A percentile compares a stretch with the other conserved stretches of the same genome.
Evolutionary conservation across 2,797 vertebrate genomes (phyloP).

Genomic region (Sebastes hopkinsi): DNA sequence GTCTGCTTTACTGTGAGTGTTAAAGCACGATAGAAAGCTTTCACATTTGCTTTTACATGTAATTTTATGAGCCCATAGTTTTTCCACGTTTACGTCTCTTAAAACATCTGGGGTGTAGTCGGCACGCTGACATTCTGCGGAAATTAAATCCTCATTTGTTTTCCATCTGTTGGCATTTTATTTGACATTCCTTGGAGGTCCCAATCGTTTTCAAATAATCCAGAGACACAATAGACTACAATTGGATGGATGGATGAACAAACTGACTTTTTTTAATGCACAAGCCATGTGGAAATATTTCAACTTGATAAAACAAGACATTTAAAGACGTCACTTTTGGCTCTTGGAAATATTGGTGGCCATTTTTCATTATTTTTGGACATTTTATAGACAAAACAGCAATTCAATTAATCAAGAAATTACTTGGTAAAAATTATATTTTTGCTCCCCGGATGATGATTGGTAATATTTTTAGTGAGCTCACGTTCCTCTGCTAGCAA

Average conservation of each 20-base stretch:
- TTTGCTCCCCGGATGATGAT: neutral
- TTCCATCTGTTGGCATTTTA: neutral
- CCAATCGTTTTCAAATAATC: neutral
- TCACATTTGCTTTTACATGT: neutral
- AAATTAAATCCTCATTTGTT: neutral
- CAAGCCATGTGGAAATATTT: neutral
- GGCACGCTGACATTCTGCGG: neutral
- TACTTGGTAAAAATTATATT: neutral
- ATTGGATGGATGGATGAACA: neutral
- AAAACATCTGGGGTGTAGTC: constrained; percentile 36
- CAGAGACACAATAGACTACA: neutral
- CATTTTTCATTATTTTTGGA: fast-evolving
- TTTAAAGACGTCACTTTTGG: neutral
- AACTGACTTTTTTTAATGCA: neutral
- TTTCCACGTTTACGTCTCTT: constrained; percentile 43
- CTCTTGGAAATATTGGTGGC: neutral
- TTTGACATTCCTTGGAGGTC: neutral
- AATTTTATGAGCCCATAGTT: constrained; percentile 24
- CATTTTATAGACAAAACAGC: neutral
- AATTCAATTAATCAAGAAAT: neutral
- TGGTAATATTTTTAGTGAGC: neutral
- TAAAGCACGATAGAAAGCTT: neutral
- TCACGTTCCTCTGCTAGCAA: neutral
- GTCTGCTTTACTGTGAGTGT: neutral
- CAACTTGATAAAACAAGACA: neutral